These are phyloP conservation scores for Acipenser ruthenus DNA, from an alignment of 2,797 vertebrate species.

Conservation along the genomic window DNA sequence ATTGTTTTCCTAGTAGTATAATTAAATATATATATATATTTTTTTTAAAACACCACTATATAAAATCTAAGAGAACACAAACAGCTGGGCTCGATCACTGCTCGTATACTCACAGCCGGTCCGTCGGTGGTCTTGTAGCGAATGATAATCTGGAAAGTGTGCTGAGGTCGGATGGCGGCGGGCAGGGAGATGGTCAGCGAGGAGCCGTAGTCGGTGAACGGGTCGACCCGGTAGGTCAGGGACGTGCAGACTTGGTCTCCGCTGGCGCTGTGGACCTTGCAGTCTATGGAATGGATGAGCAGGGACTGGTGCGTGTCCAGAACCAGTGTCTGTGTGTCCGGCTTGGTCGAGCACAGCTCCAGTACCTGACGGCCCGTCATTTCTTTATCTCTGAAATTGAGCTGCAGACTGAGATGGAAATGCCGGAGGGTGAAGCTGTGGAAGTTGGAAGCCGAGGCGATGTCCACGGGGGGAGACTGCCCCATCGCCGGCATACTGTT, in stretches of 20 bases:
- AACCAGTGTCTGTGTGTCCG: constrained; percentile 56
- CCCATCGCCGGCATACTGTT: neutral
- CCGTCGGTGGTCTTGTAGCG: constrained; percentile 84
- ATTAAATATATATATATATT: too few species aligned
- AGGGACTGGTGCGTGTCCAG: constrained; percentile 77
- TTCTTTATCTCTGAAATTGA: constrained; percentile 77
- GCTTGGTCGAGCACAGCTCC: constrained; percentile 63
- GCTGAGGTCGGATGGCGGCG: constrained; percentile 52
- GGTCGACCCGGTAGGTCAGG: constrained; percentile 63
- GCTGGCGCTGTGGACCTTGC: constrained; percentile 42
- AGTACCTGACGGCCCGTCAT: constrained; percentile 82
- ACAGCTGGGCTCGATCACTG: neutral
- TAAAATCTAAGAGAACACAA: too few species aligned
- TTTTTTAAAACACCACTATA: too few species aligned
- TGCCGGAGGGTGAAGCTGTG: constrained; percentile 72
- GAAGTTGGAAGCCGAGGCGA: constrained; percentile 82
- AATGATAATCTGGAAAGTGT: constrained; percentile 76
- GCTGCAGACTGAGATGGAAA: constrained; percentile 80
- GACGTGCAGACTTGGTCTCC: constrained; percentile 30
- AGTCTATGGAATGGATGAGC: constrained; percentile 68
- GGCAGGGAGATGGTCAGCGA: constrained; percentile 77
- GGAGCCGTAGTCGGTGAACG: constrained; percentile 78
- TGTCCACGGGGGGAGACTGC: constrained; percentile 62
- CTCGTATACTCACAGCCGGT: constrained; percentile 70
- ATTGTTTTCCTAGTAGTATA: too few species aligned